Conservation (phyloP, 2,113 vertebrate species). For the Mobula birostris region DNA sequence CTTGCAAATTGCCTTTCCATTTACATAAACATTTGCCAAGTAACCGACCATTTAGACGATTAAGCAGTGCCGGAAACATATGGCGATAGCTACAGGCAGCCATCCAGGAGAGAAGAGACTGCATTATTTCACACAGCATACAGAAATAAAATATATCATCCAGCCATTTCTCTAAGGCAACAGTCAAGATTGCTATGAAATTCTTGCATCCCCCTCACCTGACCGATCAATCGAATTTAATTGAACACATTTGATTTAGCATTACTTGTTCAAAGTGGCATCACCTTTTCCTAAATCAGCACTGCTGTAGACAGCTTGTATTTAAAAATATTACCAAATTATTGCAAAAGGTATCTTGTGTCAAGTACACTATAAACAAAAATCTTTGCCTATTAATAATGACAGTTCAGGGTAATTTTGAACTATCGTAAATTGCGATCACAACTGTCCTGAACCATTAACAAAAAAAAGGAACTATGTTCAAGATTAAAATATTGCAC, state of each 20-base stretch:
- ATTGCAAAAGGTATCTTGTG: conserved; percentile 11
- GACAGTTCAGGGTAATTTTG: neutral
- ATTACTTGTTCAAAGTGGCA: neutral
- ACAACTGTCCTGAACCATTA: neutral
- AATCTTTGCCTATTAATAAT: neutral
- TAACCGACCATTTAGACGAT: neutral
- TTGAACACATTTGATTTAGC: neutral
- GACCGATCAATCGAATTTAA: neutral
- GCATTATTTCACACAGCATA: neutral
- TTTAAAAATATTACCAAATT: neutral
- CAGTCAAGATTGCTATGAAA: neutral
- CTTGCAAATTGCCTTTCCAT: neutral
- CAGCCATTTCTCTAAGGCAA: neutral
- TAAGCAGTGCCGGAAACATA: neutral
- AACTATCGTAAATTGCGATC: neutral
- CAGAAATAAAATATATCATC: neutral
- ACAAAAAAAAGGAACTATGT: neutral
- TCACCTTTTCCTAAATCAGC: neutral
- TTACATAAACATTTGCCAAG: neutral
- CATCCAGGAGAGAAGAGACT: neutral
- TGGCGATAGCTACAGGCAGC: no score
- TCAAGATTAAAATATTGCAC: conserved; percentile 14
- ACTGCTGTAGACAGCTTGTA: neutral
- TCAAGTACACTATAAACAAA: neutral
- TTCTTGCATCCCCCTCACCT: neutral